phyloP scores from a whole-genome alignment of 2,113 vertebrate species.

The Notarius lentiginosus region DNA sequence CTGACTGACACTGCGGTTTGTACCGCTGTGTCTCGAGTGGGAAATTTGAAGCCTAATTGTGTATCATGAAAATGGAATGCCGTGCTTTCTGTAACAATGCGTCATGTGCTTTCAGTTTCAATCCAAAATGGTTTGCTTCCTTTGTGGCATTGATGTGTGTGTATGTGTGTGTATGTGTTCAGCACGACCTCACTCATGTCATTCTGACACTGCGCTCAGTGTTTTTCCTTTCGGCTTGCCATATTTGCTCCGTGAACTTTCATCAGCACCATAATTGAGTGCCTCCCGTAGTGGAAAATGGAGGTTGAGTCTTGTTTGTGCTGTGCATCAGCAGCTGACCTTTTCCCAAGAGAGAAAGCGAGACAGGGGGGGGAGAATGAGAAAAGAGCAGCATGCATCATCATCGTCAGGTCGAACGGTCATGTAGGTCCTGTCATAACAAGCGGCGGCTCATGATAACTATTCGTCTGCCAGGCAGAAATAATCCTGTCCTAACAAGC shows the following conservation, averaged over 20 bases:
- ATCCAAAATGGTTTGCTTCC: not conserved
- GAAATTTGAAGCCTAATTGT: not conserved
- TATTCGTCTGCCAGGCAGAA: conserved; percentile 10
- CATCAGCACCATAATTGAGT: conserved; percentile 48
- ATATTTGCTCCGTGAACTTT: conserved; percentile 47
- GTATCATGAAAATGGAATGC: not conserved
- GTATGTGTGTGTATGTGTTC: not conserved
- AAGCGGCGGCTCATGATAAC: conserved; percentile 23
- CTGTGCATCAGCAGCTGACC: conserved; percentile 36
- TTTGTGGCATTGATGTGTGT: too few relatives aligned
- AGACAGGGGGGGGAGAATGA: not conserved
- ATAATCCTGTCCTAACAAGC: conserved; percentile 29
- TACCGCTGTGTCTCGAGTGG: not conserved
- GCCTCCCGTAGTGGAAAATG: conserved; percentile 22
- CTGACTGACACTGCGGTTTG: not conserved
- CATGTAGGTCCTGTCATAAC: conserved; percentile 44
- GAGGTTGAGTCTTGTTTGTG: conserved; percentile 44
- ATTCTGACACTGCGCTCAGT: not conserved
- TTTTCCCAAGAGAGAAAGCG: conserved; percentile 33
- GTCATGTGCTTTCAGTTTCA: not conserved
- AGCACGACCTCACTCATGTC: not conserved
- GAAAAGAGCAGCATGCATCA: conserved; percentile 25
- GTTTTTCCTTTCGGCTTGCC: conserved; percentile 20
- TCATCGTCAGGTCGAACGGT: conserved; percentile 3
- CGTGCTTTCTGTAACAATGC: not conserved